Base-by-base conservation (phyloP, 2,113 vertebrate genomes). In the Rynchops niger region DNA sequence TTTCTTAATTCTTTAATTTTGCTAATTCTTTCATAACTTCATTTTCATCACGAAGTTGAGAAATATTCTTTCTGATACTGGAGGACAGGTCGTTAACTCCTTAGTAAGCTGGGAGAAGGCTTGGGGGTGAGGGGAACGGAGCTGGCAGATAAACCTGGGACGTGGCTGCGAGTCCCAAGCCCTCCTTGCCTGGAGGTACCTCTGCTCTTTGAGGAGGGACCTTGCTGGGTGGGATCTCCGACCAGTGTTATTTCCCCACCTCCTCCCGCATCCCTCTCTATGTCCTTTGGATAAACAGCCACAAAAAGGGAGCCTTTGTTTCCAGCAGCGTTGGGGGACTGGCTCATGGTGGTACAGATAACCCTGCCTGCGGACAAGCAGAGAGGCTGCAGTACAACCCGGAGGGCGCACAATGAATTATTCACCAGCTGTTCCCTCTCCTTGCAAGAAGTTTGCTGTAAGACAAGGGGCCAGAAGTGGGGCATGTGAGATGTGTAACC, bases 261-360 rank as follows among this genome's bases (percentile, higher is more conserved):
- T 82, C 82, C 76, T 94, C 86, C 56, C 5, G 7, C 72, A 61
- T 86, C 83, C 53, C 49, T 84, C 63, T 90, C 58, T 5, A 0
- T 36, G 65, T 83, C 23, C 79, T 90, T 73, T 59, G 85, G 45
- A 82, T 84, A 90, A 96, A 95, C 94, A 96, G 88, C 40, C 9
- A 5, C 58, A 72, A 32, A 97, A 95, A 94, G 45, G 74, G 38
- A 93, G 86, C 69, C 94, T 97, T 97, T 97, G 95, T 97, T 95
- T 90, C 42, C 89, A 53, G 89, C 76, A 72, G 42, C 5, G 0
- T 26, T 78, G 45, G 77, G 78, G 86, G 95, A 92, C 95, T 69
- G 92, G 96, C 95, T 94, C 79, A 1, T 82, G 77, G 86, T 97
- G 95, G 95, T 93, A 96, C 96, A 55, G 91, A 96, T 59, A 82